Evolutionary conservation across 2,113 vertebrate genomes (phyloP), one percentile per base, ranked within the genome.

Genomic region (Hyla sarda): DNA sequence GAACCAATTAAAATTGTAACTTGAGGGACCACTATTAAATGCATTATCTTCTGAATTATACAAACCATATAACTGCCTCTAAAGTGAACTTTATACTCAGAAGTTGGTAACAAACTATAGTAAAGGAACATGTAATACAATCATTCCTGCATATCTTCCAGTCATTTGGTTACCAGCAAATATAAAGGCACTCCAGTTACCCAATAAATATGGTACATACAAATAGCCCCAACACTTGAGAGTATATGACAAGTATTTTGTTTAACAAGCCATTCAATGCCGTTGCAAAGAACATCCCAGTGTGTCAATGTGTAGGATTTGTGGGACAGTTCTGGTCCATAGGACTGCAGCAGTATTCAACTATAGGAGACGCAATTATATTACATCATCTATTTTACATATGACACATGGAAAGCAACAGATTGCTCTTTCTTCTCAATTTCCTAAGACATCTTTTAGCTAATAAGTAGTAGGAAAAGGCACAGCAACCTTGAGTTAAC

Each of bases 131-230:
- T 41, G 8, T 41, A 41, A 41, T 41, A 41, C 8, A 5, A 41
- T 41, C 41, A 41, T 5, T 41, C 8, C 41, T 5, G 41, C 41
- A 3, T 41, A 41, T 41, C 8, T 41, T 56, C 3, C 0, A 37
- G 67, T 19, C 32, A 32, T 74, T 25, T 45, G 21, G n/a, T 74
- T 74, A 25, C 72, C 41, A 23, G 37, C 45, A 41, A 45, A 41
- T 41, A 32, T 72, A 41, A 73, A 45, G 71, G 19, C 41, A 47
- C 71, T 73, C 71, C n/a, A 5, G 41, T 74, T 74, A 75, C 72
- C 12, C 72, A 16, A 45, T 47, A 45, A 74, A 74, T 11, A n/a
- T n/a, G 48, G 45, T 16, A 76, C 28, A 30, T 30, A 76, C 25
- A 76, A 50, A 52, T 76, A 50, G 25, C 47, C 47, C 4, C 8